Evolutionary conservation across 2,888 invertebrate genomes (phyloP).

Genomic region (Chironomus tentans): DNA sequence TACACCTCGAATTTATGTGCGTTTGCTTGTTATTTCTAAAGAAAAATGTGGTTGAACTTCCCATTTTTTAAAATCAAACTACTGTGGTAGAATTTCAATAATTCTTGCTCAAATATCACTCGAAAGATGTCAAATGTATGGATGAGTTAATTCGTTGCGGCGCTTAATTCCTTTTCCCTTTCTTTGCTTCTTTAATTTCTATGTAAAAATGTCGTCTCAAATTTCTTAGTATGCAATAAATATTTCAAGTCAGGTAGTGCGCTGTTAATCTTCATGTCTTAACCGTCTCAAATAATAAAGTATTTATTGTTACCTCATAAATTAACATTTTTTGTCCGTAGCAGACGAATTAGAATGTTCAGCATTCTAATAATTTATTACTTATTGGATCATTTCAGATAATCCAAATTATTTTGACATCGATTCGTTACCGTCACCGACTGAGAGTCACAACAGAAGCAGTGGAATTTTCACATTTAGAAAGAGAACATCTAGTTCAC

Average conservation of each 20-base stretch:
- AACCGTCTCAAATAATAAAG: neutral
- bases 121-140: neutral
- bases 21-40: neutral
- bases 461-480: conserved; percentile 25
- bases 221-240: neutral
- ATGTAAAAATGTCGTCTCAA: neutral
- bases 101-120: conserved; percentile 14
- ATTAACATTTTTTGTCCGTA: no score
- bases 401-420: conserved; percentile 25
- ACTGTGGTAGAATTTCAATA: neutral
- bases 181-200: neutral
- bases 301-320: neutral
- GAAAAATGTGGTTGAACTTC: neutral
- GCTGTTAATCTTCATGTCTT: neutral
- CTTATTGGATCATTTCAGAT: neutral
- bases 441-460: conserved; percentile 2
- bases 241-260: neutral
- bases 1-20: conserved; percentile 13
- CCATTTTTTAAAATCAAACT: neutral
- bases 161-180: conserved; percentile 1
- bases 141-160: conserved; percentile 13
- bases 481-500: conserved; percentile 20
- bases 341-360: neutral
- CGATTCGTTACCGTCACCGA: conserved; percentile 10
- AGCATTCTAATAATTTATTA: neutral